Evolutionary conservation across 1,140 invertebrate genomes (phyloP), one percentile per base, ranked within the genome.

Genomic region (Pararge aegeria): DNA sequence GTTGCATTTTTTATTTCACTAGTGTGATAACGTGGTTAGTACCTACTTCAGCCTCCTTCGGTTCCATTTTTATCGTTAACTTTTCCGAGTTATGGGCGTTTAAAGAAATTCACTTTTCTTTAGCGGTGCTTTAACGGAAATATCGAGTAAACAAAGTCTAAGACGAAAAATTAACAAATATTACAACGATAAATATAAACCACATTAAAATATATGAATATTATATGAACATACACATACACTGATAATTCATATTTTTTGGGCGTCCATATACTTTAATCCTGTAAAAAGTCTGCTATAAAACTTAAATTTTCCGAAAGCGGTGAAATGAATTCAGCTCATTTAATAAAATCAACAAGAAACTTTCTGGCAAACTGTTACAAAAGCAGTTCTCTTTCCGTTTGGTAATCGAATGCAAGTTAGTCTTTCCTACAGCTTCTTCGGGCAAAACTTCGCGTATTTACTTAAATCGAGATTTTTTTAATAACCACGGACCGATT

Each of bases 321-420:
- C 40, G 24, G 49, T 27, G 18, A 54, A 60, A 60, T 53, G 13
- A 48, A 60, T 54, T 60, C 50, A 60, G 29, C 57, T 60, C 50
- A 44, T 55, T 61, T 61, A 55, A 61, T 61, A 61, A 61, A 55
- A 61, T 61, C 59, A 55, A 55, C 53, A 61, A 50, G 59, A 55
- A 61, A 51, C 44, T 61, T 60, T 51, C 57, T 55, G 27, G 44
- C 48, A 34, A 61, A 55, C 48, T 49, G 59, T 55, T 51, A 52
- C 44, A 46, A 46, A 61, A 61, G 55, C 38, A 55, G 37, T 61
- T 61, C 48, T 42, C 24, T 49, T 15, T n/a, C 49, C 21, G 56
- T 55, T 44, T 49, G 48, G 53, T 55, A 34, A 61, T 52, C 60
- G 53, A 55, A 61, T 55, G 53, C 60, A 55, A 61, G 53, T 55